Evolutionary conservation across 2,113 vertebrate species (phyloP), one percentile per base, ranked within the genome.

Genomic region (Takifugu flavidus): DNA sequence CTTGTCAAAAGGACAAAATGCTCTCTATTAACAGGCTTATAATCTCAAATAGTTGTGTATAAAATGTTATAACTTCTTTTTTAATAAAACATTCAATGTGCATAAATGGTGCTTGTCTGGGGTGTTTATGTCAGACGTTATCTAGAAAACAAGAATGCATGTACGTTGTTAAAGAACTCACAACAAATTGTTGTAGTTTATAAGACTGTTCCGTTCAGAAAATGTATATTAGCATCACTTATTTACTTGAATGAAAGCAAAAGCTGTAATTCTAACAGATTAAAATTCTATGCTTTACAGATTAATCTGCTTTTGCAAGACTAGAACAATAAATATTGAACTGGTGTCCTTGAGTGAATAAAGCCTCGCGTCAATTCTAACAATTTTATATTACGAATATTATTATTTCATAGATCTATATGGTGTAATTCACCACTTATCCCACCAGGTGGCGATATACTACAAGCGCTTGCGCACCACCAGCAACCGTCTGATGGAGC

Each of bases 11-110:
- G 82, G 90, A 91, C 84, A 91, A 89, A 89, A 77, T 93, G 93
- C 92, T 91, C 91, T 88, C 84, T 83, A 86, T 91, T 92, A 93
- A 90, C 80, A 89, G 85, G 90, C 91, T 88, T 92, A 91, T 86
- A 93, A 93, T 90, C 91, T 93, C 93, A 89, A 70, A 89, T 90
- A 93, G 91, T 87, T 92, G 91, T 95, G 93, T 95, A 92, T 90
- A 93, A 93, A 92, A 90, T 94, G 92, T 94, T 93, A 91, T 88
- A 93, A 94, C 90, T 90, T 92, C 91, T 91, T 92, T 91, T 93
- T 88, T 82, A 95, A 93, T 94, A 94, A 95, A 92, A 91, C 75
- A 86, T 89, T 89, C 86, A 91, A 90, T 84, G 85, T 91, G 84
- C 91, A 82, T 60, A 76, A 64, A 71, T 31, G 53, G 44, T 66